Conservation (phyloP, 2,797 vertebrate species). For the Lacerta bilineata region DNA sequence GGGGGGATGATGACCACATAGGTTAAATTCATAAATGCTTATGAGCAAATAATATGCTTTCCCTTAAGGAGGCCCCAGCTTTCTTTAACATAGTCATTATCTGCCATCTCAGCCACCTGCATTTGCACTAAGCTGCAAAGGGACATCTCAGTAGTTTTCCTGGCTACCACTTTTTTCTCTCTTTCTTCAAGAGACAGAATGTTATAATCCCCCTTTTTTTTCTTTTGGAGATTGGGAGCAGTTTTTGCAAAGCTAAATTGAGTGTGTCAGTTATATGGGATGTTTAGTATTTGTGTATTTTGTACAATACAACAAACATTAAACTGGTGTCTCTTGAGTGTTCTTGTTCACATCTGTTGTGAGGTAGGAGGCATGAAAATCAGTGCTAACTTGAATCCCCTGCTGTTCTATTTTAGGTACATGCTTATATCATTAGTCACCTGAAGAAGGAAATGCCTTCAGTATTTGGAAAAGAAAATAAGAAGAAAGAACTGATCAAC, state of each 20-base stretch:
- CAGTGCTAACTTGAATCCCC: slow-evolving; percentile 18
- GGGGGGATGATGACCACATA: not conserved
- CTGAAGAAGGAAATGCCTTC: slow-evolving; percentile 98
- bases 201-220: slow-evolving; percentile 9
- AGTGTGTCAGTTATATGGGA: not conserved
- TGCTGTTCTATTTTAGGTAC: slow-evolving; percentile 83
- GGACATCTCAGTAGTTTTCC: not conserved
- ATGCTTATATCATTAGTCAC: slow-evolving; percentile 97
- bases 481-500: slow-evolving; percentile 93
- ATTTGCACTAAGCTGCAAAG: not conserved
- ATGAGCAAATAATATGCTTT: not conserved
- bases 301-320: not conserved
- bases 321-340: not conserved
- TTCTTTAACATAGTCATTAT: not conserved
- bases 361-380: not conserved
- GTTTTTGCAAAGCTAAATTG: slow-evolving; percentile 37
- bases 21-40: not conserved
- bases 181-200: not conserved
- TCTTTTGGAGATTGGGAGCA: not conserved
- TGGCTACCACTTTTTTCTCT: not conserved
- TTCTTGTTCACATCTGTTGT: not conserved
- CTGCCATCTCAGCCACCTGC: not conserved
- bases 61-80: not conserved
- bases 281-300: not conserved
- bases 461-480: slow-evolving; percentile 95